Base-by-base conservation (phyloP, 2,888 invertebrate genomes). In the Cephus spinipes region DNA sequence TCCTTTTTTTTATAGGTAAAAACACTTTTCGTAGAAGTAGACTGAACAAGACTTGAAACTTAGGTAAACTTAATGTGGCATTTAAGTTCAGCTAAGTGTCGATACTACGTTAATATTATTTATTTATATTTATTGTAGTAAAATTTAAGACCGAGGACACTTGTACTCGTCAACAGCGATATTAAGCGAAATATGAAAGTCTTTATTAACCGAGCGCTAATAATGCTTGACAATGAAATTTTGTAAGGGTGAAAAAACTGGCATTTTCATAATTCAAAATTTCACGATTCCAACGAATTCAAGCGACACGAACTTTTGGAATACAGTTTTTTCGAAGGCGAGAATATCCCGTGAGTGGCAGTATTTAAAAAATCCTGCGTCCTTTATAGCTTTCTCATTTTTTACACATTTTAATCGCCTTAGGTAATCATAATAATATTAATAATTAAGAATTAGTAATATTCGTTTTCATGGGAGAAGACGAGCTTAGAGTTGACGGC, bases 31-130 rank as follows among this genome's bases (percentile, higher is more conserved):
- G 85, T 87, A 86, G 87, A 85, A 84, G 85, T 87, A 88, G 89
- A 89, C 88, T 89, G 86, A 87, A 85, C 79, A 81, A 85, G 77
- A 85, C 80, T 86, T 82, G 82, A 85, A 83, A 80, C 84, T 85
- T 83, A 78, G 83, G 76, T 82, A 81, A 82, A 84, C 80, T 81
- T 80, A 77, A 73, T 80, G 76, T 31, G 35, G 74, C 76, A 80
- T 83, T 84, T 79, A 78, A 82, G 82, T 84, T 85, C 80, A 83
- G 33, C 82, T 77, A 80, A 82, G 83, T 84, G 78, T 85, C 76
- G 81, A 80, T 75, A 31, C 76, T 36, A 78, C 36, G 32, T 40
- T 77, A 75, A 71, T 71, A 71, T 73, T 78, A 78, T 78, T 78
- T 78, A 78, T 78, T 78, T 71, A 76, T 78, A 78, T 78, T 78